Conservation (phyloP, 2,888 invertebrate species). For the Bimastos eiseni region DNA sequence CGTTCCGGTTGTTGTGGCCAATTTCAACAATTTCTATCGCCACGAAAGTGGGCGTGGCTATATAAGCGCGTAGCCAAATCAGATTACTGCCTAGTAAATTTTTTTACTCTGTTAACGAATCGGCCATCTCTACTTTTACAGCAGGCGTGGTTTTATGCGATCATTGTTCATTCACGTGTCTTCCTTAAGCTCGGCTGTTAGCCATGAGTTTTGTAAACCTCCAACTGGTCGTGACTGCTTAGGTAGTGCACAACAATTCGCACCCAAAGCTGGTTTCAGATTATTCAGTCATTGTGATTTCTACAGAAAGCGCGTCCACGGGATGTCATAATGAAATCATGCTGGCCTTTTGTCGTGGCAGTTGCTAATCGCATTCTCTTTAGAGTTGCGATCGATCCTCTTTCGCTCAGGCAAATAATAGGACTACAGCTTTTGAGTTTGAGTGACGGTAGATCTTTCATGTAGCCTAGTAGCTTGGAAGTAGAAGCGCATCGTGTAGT, state of each 20-base stretch:
- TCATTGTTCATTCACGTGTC: background rate
- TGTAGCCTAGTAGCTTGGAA: background rate
- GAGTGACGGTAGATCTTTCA: background rate
- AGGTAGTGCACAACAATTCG: background rate
- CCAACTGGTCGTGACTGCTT: background rate
- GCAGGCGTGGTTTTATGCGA: background rate
- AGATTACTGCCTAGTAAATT: background rate
- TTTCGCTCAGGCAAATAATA: background rate
- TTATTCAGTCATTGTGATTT: background rate
- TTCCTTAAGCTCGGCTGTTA: background rate
- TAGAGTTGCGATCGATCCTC: background rate
- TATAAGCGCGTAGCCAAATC: slow-evolving; percentile 41
- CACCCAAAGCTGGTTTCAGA: background rate
- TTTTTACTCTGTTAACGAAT: background rate
- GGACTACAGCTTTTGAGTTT: background rate
- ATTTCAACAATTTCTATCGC: slow-evolving; percentile 50
- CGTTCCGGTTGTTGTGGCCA: slow-evolving; percentile 50
- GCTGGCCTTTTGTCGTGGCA: background rate
- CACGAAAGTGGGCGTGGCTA: slow-evolving; percentile 47
- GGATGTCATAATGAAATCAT: background rate
- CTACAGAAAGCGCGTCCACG: background rate
- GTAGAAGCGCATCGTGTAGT: background rate
- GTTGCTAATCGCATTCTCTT: background rate
- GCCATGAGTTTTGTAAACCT: background rate
- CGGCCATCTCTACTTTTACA: background rate